Evolutionary conservation across 2,113 vertebrate genomes (phyloP).

Genomic region (Heterocephalus glaber): DNA sequence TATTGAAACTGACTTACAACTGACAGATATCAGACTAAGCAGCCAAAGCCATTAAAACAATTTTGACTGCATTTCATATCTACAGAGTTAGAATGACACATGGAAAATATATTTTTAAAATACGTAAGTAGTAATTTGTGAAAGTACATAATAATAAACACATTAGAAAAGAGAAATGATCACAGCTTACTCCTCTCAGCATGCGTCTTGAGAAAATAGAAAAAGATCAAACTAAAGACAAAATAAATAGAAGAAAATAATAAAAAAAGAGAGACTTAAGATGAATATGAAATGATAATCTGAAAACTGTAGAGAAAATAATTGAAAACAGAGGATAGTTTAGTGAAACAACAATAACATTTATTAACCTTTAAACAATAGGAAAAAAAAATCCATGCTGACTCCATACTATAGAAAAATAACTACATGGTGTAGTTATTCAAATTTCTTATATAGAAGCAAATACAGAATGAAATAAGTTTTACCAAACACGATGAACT

Average conservation of each 20-base stretch:
- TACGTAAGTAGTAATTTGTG: not conserved
- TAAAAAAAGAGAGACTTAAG: not conserved
- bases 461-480: not conserved
- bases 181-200: not conserved
- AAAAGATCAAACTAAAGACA: not conserved
- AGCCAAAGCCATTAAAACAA: not conserved
- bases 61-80: not conserved
- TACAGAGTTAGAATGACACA: not conserved
- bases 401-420: not conserved
- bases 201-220: not conserved
- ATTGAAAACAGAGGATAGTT: not conserved
- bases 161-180: not conserved
- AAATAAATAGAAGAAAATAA: not conserved
- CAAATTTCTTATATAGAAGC: not conserved
- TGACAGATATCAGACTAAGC: not conserved
- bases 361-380: not conserved
- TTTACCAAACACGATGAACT: not conserved
- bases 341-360: not conserved
- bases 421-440: not conserved
- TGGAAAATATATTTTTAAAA: not conserved
- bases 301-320: not conserved
- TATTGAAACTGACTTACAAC: not conserved
- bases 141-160: not conserved
- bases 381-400: not conserved
- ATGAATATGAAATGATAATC: not conserved